phyloP scores from a whole-genome alignment of 2,888 invertebrate genomes.

The Schizaphis graminum region DNA sequence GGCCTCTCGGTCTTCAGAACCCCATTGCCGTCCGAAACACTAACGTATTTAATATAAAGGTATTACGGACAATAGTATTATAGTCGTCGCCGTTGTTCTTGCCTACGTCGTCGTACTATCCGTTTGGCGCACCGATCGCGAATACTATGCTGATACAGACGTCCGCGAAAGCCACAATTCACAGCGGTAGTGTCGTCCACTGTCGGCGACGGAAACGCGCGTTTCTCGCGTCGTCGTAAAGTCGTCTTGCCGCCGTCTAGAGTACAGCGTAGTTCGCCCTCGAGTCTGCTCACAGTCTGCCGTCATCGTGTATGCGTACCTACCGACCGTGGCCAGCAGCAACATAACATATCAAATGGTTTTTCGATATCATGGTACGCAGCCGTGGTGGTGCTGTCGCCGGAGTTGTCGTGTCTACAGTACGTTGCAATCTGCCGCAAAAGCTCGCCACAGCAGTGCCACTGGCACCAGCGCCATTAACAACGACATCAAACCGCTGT shows the following conservation, averaged over 20 bases:
- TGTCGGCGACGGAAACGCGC: not conserved
- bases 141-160: not conserved
- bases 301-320: not conserved
- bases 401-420: not conserved
- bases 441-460: not conserved
- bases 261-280: no score
- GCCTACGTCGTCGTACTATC: not conserved
- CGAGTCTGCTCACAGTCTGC: not conserved
- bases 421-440: not conserved
- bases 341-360: constrained; percentile 38
- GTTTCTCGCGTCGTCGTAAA: not conserved
- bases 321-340: not conserved
- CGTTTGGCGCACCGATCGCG: not conserved
- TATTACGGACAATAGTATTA: not conserved
- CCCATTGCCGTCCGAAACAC: not conserved
- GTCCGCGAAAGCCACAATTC: not conserved
- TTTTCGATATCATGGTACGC: constrained; percentile 27
- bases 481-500: not conserved
- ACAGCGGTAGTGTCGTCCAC: not conserved
- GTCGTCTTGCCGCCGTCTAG: not conserved
- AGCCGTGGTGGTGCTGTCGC: constrained; percentile 14
- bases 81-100: not conserved
- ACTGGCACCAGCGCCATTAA: no score
- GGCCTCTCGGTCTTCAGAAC: not conserved
- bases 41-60: not conserved